Conservation (phyloP, 2,113 vertebrate genomes). For the Sturnus vulgaris region DNA sequence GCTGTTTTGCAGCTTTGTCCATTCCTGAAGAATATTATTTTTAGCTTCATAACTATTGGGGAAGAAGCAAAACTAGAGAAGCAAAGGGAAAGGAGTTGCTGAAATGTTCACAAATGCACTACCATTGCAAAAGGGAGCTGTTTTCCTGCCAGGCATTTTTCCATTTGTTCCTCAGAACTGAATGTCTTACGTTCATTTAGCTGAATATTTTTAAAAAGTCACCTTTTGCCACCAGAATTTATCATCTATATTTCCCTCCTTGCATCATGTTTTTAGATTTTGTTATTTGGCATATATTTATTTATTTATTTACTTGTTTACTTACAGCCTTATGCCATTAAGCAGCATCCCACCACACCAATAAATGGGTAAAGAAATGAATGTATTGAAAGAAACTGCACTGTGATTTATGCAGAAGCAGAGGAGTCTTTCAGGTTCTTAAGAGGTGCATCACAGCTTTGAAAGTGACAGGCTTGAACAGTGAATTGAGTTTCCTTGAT, state of each 20-base stretch:
- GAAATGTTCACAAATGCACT: not conserved
- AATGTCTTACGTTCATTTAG: not conserved
- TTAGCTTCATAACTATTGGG: rapidly evolving
- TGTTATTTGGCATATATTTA: not conserved
- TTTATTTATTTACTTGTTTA: constrained; percentile 29
- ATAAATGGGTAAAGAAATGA: constrained; percentile 3
- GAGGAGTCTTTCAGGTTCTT: not conserved
- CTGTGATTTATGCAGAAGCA: constrained; percentile 12
- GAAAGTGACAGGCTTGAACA: constrained; percentile 13
- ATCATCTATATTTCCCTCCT: not conserved
- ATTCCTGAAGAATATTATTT: not conserved
- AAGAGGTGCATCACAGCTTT: not conserved
- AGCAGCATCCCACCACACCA: not conserved
- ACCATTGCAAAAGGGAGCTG: not conserved
- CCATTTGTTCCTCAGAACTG: not conserved
- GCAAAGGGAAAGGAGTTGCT: not conserved
- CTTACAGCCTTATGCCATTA: not conserved
- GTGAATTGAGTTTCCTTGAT: constrained; percentile 20
- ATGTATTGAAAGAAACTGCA: not conserved
- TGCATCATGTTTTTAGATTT: not conserved
- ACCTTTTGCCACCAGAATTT: not conserved
- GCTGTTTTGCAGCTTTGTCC: not conserved
- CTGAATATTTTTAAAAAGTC: not conserved
- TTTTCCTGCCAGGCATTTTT: constrained; percentile 1
- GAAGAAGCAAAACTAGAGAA: not conserved